Evolutionary conservation across 2,888 invertebrate genomes (phyloP).

Genomic region (Dicycla oo): DNA sequence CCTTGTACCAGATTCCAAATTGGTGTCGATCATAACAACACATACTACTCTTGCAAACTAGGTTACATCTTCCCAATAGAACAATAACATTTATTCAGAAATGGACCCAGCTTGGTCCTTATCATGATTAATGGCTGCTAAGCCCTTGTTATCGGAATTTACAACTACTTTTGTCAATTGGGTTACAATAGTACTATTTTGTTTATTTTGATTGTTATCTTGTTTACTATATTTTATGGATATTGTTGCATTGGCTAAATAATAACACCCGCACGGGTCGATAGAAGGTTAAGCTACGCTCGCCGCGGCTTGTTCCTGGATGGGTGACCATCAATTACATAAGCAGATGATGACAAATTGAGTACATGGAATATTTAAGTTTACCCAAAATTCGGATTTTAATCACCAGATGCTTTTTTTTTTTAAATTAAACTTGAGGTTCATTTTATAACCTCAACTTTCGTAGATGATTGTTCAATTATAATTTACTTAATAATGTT

Average conservation of each 20-base stretch:
- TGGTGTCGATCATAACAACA: constrained; percentile 44
- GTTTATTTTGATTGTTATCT: constrained; percentile 52
- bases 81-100: constrained; percentile 28
- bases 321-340: too few species aligned
- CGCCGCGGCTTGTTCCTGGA: too few species aligned
- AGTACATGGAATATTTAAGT: too few species aligned
- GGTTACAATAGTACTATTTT: constrained; percentile 51
- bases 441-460: too few species aligned
- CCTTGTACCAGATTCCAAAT: constrained; percentile 40
- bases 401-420: too few species aligned
- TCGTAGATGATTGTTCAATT: too few species aligned
- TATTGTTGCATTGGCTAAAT: neutral
- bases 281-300: too few species aligned
- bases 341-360: too few species aligned
- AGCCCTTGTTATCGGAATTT: constrained; percentile 48
- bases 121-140: constrained; percentile 40
- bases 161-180: constrained; percentile 39
- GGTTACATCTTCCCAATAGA: constrained; percentile 37
- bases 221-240: constrained; percentile 55
- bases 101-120: constrained; percentile 12
- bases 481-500: too few species aligned
- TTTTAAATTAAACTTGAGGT: too few species aligned
- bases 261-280: too few species aligned
- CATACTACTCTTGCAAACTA: constrained; percentile 41
- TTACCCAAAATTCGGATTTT: too few species aligned